Percentiles rank a stretch among this genome's conserved stretches.
phyloP scores from a whole-genome alignment of 64 coral and sea anemone species.

The Montipora cactus region DNA sequence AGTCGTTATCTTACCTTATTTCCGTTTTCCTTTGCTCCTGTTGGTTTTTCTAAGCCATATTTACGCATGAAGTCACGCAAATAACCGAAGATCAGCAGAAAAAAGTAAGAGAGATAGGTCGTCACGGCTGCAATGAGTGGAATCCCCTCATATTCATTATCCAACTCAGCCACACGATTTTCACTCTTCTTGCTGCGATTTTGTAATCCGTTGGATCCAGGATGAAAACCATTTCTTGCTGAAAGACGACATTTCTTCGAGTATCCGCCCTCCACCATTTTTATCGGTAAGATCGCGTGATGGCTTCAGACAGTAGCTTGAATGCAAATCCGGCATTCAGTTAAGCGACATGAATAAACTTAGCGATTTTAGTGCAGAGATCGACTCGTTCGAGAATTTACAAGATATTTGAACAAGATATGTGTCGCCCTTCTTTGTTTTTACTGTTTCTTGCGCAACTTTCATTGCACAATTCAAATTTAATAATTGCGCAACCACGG shows the following conservation, averaged over 20 bases:
- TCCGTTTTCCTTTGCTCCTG: conserved; percentile 78
- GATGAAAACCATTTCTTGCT: neutral
- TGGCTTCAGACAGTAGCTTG: neutral
- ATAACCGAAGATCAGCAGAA: conserved; percentile 93
- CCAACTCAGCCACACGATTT: neutral
- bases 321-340: neutral
- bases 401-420: too few species aligned
- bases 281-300: neutral
- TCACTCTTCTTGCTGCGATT: neutral
- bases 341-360: neutral
- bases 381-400: too few species aligned
- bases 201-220: neutral
- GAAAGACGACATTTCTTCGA: neutral
- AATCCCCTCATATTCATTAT: conserved; percentile 84
- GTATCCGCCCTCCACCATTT: neutral
- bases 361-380: neutral
- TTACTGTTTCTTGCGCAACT: too few species aligned
- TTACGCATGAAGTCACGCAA: conserved; percentile 95
- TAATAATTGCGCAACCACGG: too few species aligned
- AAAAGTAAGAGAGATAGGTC: conserved; percentile 90
- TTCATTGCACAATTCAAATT: too few species aligned
- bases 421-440: too few species aligned
- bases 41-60: conserved; percentile 91
- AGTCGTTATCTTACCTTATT: conserved; percentile 73
- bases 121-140: conserved; percentile 89